Base-by-base conservation (phyloP, 1,140 invertebrate genomes). In the Aphidius ervi region DNA sequence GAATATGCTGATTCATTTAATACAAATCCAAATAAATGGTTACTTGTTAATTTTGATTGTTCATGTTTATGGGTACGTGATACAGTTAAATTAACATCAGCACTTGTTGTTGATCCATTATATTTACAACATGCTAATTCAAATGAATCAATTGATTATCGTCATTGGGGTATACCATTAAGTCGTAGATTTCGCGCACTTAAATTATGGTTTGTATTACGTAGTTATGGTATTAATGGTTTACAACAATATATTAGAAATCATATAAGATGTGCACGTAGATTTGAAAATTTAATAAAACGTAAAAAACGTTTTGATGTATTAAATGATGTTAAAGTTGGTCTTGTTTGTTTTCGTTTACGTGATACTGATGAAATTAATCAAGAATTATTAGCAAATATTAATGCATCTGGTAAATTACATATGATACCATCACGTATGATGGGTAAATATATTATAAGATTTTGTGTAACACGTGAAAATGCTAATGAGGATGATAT, bases 1-100 rank as follows among this genome's bases (percentile, higher is more conserved):
- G 88, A 94, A 79, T 87, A 90, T 72, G 93, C 91, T 0, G 90
- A 91, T 70, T 95, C 93, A 0, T 92, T 97, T 72, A 95, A 95
- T 70, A 92, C 90, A 1, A 97, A 97, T 77, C 91, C 94, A 0
- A 95, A 95, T 74, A 97, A 97, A 77, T 95, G 93, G 88, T 81
- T 97, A 68, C 76, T 97, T 20, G 88, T 91, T 0, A 93, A 93
- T 73, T 95, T 94, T 68, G 94, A 97, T 71, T 94, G 92, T 68
- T 94, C 94, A 0, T 88, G 90, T 47, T 80, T 96, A 69, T 97
- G 94, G 94, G 92, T 97, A 1, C 85, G 87, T 59, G 93, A 96
- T 74, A 82, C 91, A 59, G 90, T 94, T 62, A 87, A 91, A 64
- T 80, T 99, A 48, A 98, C 95, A 4, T 91, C 92, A 57, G 95